These are phyloP conservation scores for Eudemis profundana DNA, from an alignment of 2,888 invertebrate genomes.

Conservation along the genomic window DNA sequence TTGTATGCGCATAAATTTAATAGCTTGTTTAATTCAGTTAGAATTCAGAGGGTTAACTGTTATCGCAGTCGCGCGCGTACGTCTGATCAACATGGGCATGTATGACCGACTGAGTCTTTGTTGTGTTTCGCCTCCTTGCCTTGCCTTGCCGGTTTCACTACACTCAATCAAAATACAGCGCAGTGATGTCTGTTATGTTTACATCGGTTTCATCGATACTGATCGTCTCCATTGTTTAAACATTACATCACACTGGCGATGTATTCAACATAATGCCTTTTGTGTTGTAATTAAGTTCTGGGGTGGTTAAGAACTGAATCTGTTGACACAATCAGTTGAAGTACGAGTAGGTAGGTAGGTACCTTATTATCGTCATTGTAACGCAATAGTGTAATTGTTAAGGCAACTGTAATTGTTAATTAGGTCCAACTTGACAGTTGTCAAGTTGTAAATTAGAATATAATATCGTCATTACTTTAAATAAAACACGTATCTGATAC, in stretches of 20 bases:
- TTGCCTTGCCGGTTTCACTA: slow-evolving; percentile 60
- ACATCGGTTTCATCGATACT: slow-evolving; percentile 71
- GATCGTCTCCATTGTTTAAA: slow-evolving; percentile 13
- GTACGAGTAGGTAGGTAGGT: too few relatives aligned
- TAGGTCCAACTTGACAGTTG: too few relatives aligned
- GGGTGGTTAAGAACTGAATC: too few relatives aligned
- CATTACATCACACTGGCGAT: not conserved
- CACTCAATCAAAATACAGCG: slow-evolving; percentile 62
- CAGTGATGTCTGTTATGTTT: slow-evolving; percentile 73
- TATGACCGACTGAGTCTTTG: slow-evolving; percentile 81
- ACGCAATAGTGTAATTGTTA: too few relatives aligned
- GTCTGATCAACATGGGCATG: slow-evolving; percentile 64
- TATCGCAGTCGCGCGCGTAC: slow-evolving; percentile 44
- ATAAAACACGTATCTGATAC: too few relatives aligned
- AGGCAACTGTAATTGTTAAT: too few relatives aligned
- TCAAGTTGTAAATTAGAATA: too few relatives aligned
- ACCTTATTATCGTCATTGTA: too few relatives aligned
- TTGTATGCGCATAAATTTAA: slow-evolving; percentile 15
- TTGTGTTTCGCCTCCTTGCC: slow-evolving; percentile 74
- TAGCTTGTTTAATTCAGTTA: slow-evolving; percentile 10
- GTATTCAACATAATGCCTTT: too few relatives aligned
- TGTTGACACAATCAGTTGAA: too few relatives aligned
- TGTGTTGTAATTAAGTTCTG: too few relatives aligned
- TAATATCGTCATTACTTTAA: too few relatives aligned
- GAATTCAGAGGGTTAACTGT: slow-evolving; percentile 15